Percentiles rank a stretch among this genome's conserved stretches.
These are phyloP conservation scores for Triplophysa siluroides DNA, from an alignment of 2,113 vertebrate genomes.

Conservation along the genomic window DNA sequence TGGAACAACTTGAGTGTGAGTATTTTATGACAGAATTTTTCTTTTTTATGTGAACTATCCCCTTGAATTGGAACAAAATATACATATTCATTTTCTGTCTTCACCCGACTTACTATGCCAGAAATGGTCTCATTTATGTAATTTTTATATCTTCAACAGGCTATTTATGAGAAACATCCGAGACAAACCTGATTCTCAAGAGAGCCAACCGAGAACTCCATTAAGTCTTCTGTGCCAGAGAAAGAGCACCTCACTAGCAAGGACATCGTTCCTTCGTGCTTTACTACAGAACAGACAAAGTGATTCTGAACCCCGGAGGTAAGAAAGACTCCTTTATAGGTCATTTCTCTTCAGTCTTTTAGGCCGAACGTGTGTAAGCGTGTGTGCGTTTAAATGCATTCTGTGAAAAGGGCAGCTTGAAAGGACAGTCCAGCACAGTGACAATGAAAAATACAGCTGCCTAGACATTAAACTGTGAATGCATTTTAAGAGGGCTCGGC, in stretches of 20 bases:
- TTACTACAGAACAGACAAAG: not conserved
- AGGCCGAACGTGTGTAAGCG: not conserved
- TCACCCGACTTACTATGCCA: not conserved
- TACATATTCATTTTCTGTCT: not conserved
- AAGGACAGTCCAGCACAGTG: not conserved
- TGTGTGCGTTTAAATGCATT: not conserved
- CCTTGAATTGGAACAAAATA: too few species aligned
- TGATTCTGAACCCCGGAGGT: constrained; percentile 28
- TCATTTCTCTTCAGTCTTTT: constrained; percentile 23
- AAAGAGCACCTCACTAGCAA: constrained; percentile 13
- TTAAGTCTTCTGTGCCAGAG: not conserved
- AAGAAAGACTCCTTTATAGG: constrained; percentile 23
- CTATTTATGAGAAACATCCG: not conserved
- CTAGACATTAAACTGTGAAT: constrained; percentile 12
- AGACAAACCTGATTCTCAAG: not conserved
- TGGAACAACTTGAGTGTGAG: too few species aligned
- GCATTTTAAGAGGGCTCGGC: constrained; percentile 12
- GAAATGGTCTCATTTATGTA: not conserved
- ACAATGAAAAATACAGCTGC: not conserved
- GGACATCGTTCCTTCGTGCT: constrained; percentile 3
- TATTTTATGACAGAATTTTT: too few species aligned
- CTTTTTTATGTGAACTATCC: too few species aligned
- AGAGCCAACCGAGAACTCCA: constrained; percentile 6
- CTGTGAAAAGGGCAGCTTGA: constrained; percentile 25
- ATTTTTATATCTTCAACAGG: not conserved